A percentile compares a stretch with the other conserved stretches of the same genome.
Conservation (phyloP, 2,113 vertebrate genomes). For the Xenopus borealis region DNA sequence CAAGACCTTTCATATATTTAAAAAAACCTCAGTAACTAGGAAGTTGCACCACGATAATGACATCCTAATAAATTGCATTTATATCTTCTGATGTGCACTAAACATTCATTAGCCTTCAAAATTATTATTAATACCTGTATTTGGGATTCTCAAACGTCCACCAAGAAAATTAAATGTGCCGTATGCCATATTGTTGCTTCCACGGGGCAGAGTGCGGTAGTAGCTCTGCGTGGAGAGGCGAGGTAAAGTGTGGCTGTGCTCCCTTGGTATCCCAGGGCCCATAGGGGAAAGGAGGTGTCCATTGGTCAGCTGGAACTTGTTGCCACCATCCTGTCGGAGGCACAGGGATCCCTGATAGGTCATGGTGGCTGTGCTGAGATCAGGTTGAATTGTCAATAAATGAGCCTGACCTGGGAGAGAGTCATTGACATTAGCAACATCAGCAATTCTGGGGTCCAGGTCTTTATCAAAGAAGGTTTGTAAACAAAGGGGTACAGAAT, state of each 20-base stretch:
- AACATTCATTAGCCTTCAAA: no score
- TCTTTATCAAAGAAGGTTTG: no score
- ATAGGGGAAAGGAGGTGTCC: slow-evolving; percentile 90
- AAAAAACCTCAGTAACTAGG: no score
- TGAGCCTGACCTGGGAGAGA: slow-evolving; percentile 84
- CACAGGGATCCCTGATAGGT: slow-evolving; percentile 94
- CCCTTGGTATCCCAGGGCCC: slow-evolving; percentile 65
- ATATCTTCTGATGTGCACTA: no score
- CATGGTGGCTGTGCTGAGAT: slow-evolving; percentile 92
- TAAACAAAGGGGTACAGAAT: no score
- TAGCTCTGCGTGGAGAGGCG: slow-evolving; percentile 88
- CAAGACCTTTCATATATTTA: no score
- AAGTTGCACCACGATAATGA: no score
- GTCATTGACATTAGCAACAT: slow-evolving; percentile 49
- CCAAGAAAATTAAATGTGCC: slow-evolving; percentile 98
- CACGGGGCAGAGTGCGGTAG: slow-evolving; percentile 88
- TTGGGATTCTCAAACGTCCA: slow-evolving; percentile 90
- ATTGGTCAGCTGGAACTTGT: slow-evolving; percentile 89
- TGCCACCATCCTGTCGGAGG: slow-evolving; percentile 78
- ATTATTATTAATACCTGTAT: slow-evolving; percentile 72
- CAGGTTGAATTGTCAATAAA: slow-evolving; percentile 96
- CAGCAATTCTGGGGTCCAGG: background rate
- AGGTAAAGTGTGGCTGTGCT: slow-evolving; percentile 78
- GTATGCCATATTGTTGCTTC: slow-evolving; percentile 85
- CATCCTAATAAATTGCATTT: no score